A percentile compares a stretch with the other conserved stretches of the same genome.
These are phyloP conservation scores for Anneissia japonica DNA, from an alignment of 35 echinoderm and acorn worm genomes.

Conservation along the genomic window DNA sequence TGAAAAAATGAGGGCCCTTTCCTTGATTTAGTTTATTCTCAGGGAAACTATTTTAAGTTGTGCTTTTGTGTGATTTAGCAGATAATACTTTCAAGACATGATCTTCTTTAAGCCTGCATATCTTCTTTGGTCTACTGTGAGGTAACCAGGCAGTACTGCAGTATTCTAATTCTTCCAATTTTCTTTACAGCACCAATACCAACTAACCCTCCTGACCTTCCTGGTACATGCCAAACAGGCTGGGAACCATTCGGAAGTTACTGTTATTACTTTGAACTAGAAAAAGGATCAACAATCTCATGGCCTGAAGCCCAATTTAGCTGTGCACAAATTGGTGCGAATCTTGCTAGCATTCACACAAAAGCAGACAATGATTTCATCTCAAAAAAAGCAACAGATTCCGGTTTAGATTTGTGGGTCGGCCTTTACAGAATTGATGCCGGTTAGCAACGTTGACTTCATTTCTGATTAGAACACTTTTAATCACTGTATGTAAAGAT, in stretches of 20 bases:
- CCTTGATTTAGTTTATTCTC: not conserved
- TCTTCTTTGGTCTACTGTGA: no score
- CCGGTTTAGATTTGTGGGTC: constrained; percentile 6
- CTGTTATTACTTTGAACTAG: constrained; percentile 41
- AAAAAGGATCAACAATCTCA: not conserved
- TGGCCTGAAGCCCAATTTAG: constrained; percentile 54
- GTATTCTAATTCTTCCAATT: no score
- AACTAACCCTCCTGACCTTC: constrained; percentile 52
- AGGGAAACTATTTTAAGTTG: not conserved
- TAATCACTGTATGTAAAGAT: no score
- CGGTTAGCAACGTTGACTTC: not conserved
- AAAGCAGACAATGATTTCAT: constrained; percentile 59
- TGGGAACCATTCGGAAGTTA: constrained; percentile 70
- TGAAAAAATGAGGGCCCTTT: not conserved
- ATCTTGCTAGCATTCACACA: constrained; percentile 61
- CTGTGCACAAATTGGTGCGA: constrained; percentile 37
- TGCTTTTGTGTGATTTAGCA: not conserved
- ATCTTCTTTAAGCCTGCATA: not conserved
- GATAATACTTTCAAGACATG: not conserved
- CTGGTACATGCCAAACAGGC: constrained; percentile 40
- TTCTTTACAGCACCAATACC: constrained; percentile 41
- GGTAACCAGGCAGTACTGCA: no score
- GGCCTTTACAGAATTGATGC: constrained; percentile 15
- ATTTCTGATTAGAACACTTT: no score
- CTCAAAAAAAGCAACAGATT: not conserved